Conservation (phyloP, 2,888 invertebrate genomes). For the Torymus aiolomorphi region DNA sequence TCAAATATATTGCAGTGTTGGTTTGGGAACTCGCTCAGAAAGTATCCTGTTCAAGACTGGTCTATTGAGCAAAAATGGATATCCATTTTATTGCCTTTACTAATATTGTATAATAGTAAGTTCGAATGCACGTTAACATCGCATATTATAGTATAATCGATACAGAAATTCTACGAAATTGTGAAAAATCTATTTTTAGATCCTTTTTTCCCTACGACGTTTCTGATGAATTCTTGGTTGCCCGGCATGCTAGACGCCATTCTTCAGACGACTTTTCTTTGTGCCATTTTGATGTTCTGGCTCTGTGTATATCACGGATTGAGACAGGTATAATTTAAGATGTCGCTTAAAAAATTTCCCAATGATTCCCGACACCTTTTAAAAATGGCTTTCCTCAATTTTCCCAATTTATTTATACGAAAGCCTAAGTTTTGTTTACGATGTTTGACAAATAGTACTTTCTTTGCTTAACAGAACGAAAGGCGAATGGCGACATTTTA, state of each 20-base stretch:
- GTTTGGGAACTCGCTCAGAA: conserved; percentile 92
- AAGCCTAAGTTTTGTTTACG: too few species aligned
- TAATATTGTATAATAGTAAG: conserved; percentile 95
- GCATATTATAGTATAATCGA: too few species aligned
- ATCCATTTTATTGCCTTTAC: conserved; percentile 88
- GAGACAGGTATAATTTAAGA: conserved; percentile 86
- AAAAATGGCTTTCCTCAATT: too few species aligned
- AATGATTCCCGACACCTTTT: too few species aligned
- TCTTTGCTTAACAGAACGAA: conserved; percentile 84
- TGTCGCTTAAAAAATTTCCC: not conserved
- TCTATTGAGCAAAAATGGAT: conserved; percentile 99
- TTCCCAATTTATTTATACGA: too few species aligned
- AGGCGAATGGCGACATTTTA: conserved; percentile 91
- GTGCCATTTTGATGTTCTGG: conserved; percentile 93
- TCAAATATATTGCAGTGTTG: conserved; percentile 94
- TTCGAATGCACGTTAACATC: too few species aligned
- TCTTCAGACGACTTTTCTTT: conserved; percentile 92
- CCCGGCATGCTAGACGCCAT: conserved; percentile 95
- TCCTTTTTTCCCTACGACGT: conserved; percentile 93
- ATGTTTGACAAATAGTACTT: conserved; percentile 9
- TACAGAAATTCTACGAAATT: too few species aligned
- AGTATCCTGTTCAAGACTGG: conserved; percentile 94
- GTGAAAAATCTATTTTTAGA: conserved; percentile 78
- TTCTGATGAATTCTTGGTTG: conserved; percentile 91
- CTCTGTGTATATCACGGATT: conserved; percentile 96